These are phyloP conservation scores for Oscarella lobularis DNA, from an alignment of 37 sponge, comb jelly and placozoan genomes.

Conservation along the genomic window DNA sequence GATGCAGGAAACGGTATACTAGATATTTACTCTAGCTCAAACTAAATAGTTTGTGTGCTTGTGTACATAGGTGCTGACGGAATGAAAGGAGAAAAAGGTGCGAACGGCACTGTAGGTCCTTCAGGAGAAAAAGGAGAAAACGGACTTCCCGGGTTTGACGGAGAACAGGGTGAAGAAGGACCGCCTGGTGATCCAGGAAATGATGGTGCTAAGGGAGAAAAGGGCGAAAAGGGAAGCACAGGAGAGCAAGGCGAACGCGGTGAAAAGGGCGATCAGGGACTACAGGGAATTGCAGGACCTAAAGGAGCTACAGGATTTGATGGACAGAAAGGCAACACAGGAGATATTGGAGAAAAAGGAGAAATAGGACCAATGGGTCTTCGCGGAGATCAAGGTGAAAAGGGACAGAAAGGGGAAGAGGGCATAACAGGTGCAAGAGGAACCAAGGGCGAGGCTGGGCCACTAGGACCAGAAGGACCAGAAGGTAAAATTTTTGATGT, in stretches of 20 bases:
- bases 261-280: neutral
- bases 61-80: neutral
- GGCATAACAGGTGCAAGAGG: neutral
- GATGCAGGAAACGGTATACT: neutral
- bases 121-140: constrained; percentile 7
- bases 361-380: constrained; percentile 1
- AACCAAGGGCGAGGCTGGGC: neutral
- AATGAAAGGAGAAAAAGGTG: constrained; percentile 11
- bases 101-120: neutral
- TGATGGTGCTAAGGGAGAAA: constrained; percentile 5
- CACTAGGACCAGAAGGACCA: neutral
- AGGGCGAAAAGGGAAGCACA: neutral
- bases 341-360: constrained; percentile 12
- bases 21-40: neutral
- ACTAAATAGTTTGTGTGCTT: neutral
- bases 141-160: constrained; percentile 8
- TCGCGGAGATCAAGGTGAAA: neutral
- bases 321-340: neutral
- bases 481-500: neutral
- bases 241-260: constrained; percentile 10
- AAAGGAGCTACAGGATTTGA: neutral
- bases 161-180: constrained; percentile 8
- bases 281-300: neutral
- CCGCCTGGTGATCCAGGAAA: constrained; percentile 8
- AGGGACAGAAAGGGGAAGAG: neutral